Conservation (phyloP, 2,113 vertebrate species). For the Megaleporinus macrocephalus region DNA sequence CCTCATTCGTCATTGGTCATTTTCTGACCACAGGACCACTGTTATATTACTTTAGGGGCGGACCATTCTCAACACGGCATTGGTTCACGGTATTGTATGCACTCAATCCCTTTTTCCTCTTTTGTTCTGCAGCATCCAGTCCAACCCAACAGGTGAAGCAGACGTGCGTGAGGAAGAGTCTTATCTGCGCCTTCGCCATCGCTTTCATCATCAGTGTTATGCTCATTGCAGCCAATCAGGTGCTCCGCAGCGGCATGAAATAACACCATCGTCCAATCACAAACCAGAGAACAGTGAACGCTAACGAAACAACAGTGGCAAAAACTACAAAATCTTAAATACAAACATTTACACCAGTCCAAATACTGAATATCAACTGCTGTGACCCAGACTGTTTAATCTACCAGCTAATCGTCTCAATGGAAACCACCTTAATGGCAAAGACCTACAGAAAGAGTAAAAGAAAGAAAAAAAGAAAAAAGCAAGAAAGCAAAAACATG, state of each 20-base stretch:
- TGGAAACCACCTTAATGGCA: not conserved
- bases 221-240: conserved; percentile 97
- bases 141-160: conserved; percentile 98
- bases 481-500: not conserved
- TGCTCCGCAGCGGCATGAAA: conserved; percentile 97
- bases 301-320: conserved; percentile 35
- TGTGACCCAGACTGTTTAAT: conserved; percentile 24
- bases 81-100: not conserved
- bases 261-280: conserved; percentile 66
- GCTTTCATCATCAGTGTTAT: conserved; percentile 99
- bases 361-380: conserved; percentile 18
- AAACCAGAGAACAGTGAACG: conserved; percentile 43
- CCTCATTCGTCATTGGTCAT: no score
- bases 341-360: conserved; percentile 50
- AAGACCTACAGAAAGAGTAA: conserved; percentile 5
- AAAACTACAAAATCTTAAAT: conserved; percentile 2
- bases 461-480: not conserved
- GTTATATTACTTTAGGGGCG: no score
- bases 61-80: no score
- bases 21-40: not conserved
- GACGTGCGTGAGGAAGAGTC: conserved; percentile 95
- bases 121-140: conserved; percentile 78
- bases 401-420: conserved; percentile 9
- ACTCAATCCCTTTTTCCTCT: not conserved
- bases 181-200: conserved; percentile 97